Percentiles rank a stretch among this genome's conserved stretches.
Conservation (phyloP, 2,797 vertebrate species). For the Xenops minutus region DNA sequence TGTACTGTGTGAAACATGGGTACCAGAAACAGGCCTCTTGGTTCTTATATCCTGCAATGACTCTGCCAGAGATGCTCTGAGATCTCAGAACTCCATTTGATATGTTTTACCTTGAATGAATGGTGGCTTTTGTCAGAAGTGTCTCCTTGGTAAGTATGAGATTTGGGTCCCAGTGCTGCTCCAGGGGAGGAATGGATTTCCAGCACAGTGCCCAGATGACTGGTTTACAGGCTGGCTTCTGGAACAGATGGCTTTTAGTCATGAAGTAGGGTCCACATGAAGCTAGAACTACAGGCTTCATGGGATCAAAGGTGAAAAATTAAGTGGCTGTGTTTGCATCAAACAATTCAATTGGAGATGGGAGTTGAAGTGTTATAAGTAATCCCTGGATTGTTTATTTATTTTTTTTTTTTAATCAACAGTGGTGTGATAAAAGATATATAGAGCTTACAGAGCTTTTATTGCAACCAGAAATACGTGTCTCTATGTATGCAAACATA, state of each 20-base stretch:
- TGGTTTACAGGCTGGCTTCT: neutral
- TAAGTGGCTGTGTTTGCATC: neutral
- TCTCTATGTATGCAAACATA: neutral
- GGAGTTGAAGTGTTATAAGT: neutral
- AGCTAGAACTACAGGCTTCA: neutral
- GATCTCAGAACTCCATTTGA: neutral
- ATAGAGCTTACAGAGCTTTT: neutral
- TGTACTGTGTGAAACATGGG: neutral
- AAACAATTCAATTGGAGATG: neutral
- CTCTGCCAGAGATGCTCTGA: neutral
- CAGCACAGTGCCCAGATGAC: neutral
- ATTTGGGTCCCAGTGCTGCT: neutral
- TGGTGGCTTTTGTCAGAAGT: neutral
- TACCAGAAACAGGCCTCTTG: neutral
- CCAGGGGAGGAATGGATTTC: neutral
- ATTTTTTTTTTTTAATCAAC: neutral
- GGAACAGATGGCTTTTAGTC: neutral
- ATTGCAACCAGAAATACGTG: neutral
- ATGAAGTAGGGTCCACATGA: accelerated
- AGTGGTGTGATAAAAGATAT: neutral
- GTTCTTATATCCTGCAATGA: neutral
- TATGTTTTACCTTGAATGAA: neutral
- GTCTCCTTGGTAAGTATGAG: neutral
- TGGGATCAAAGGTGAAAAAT: neutral
- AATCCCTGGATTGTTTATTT: neutral